Evolutionary conservation across 2,113 vertebrate species (phyloP).

Genomic region (Nothocercus julius): DNA sequence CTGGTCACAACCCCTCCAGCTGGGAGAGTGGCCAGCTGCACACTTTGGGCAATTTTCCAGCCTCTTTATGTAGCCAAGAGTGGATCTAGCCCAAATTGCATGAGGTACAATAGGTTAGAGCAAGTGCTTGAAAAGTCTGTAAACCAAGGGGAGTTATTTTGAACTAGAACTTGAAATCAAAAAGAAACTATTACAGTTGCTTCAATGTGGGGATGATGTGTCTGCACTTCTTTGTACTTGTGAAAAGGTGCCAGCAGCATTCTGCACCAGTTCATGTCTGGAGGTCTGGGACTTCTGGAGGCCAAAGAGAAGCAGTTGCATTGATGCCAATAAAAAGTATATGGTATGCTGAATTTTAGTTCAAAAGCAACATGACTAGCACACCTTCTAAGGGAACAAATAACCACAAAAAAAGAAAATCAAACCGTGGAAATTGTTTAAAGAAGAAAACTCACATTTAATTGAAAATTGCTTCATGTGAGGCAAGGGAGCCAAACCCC

Average conservation of each 20-base stretch:
- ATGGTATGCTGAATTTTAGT: conserved; percentile 51
- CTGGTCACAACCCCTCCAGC: neutral
- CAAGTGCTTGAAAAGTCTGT: neutral
- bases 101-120: neutral
- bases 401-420: conserved; percentile 70
- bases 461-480: conserved; percentile 61
- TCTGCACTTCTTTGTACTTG: conserved; percentile 10
- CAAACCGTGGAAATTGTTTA: conserved; percentile 56
- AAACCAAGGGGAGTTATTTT: conserved; percentile 7
- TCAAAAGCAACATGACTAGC: conserved; percentile 66
- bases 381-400: conserved; percentile 64
- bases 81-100: neutral
- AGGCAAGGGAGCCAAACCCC: conserved; percentile 60
- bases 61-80: neutral
- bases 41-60: neutral
- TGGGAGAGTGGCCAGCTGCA: neutral
- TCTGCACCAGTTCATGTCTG: conserved; percentile 9
- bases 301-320: conserved; percentile 43
- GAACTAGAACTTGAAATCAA: conserved; percentile 10
- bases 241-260: conserved; percentile 2
- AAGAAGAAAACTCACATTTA: conserved; percentile 62
- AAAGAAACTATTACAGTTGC: conserved; percentile 4
- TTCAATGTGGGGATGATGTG: conserved; percentile 10
- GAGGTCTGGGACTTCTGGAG: conserved; percentile 57
- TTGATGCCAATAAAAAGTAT: conserved; percentile 53